Evolutionary conservation across 1,140 invertebrate genomes (phyloP).

Genomic region (Colletes latitarsis): DNA sequence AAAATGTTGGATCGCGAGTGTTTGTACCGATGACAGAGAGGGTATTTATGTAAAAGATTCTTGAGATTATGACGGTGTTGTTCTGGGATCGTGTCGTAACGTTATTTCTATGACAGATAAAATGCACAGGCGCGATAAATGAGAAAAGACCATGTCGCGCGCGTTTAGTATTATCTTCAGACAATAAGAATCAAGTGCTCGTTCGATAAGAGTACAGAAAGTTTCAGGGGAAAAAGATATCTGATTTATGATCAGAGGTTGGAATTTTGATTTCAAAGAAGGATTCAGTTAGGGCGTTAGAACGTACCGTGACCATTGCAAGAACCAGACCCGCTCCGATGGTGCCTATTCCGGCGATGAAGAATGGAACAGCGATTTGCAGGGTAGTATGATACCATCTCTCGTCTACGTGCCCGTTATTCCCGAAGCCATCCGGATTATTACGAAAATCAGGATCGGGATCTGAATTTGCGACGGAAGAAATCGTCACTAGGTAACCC

Average conservation of each 20-base stretch:
- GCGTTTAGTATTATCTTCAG: slow-evolving; percentile 26
- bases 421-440: slow-evolving; percentile 42
- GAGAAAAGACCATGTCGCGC: neutral
- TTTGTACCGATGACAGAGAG: neutral
- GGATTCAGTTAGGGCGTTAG: too few species aligned
- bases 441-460: slow-evolving; percentile 68
- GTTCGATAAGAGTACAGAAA: slow-evolving; percentile 14
- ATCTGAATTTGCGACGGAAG: slow-evolving; percentile 70
- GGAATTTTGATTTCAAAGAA: neutral
- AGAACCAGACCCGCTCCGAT: slow-evolving; percentile 95
- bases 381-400: slow-evolving; percentile 89
- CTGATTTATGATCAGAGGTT: neutral
- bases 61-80: slow-evolving; percentile 1
- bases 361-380: slow-evolving; percentile 96
- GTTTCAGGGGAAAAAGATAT: neutral
- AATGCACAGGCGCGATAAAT: slow-evolving; percentile 25
- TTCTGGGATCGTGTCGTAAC: neutral
- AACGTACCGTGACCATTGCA: slow-evolving; percentile 88
- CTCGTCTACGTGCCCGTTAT: slow-evolving; percentile 82
- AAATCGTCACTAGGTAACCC: slow-evolving; percentile 75
- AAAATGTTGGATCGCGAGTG: slow-evolving; percentile 3
- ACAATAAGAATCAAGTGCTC: slow-evolving; percentile 12
- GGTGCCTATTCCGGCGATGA: slow-evolving; percentile 96
- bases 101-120: slow-evolving; percentile 16
- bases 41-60: slow-evolving; percentile 18